These are phyloP conservation scores for Prunella strophiata DNA, from an alignment of 2,797 vertebrate genomes.

Conservation along the genomic window DNA sequence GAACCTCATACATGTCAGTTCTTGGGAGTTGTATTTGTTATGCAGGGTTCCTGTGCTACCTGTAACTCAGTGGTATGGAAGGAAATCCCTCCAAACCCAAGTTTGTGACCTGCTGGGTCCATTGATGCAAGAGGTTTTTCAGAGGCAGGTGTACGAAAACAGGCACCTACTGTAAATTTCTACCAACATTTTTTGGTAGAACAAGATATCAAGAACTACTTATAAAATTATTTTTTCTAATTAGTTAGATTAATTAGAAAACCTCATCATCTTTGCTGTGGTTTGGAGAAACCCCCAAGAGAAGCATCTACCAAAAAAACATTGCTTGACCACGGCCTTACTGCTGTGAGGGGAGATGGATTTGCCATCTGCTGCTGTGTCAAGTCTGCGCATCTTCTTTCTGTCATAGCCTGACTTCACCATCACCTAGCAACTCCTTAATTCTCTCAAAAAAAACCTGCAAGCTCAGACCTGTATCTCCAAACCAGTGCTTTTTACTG, in stretches of 20 bases:
- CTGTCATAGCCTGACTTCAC: not conserved
- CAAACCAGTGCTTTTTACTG: not conserved
- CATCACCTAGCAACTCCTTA: not conserved
- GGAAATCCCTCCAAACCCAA: not conserved
- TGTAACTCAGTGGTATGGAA: not conserved
- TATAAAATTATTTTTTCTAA: not conserved
- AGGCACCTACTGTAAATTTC: not conserved
- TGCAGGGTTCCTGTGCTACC: not conserved
- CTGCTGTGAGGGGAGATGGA: not conserved
- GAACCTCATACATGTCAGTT: rapidly evolving
- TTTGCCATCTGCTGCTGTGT: not conserved
- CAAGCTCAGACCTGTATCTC: not conserved
- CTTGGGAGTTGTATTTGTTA: not conserved
- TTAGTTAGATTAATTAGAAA: not conserved
- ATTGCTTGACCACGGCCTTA: not conserved
- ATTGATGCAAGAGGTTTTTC: not conserved
- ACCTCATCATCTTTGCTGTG: not conserved
- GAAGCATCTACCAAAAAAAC: not conserved
- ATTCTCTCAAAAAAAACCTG: not conserved
- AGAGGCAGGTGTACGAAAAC: not conserved
- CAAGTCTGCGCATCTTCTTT: not conserved
- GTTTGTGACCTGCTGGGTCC: not conserved
- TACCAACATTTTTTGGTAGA: not conserved
- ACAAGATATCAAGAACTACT: not conserved
- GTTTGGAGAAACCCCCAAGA: not conserved